Conservation (phyloP, 2,113 vertebrate genomes). For the Atherinomorus stipes region DNA sequence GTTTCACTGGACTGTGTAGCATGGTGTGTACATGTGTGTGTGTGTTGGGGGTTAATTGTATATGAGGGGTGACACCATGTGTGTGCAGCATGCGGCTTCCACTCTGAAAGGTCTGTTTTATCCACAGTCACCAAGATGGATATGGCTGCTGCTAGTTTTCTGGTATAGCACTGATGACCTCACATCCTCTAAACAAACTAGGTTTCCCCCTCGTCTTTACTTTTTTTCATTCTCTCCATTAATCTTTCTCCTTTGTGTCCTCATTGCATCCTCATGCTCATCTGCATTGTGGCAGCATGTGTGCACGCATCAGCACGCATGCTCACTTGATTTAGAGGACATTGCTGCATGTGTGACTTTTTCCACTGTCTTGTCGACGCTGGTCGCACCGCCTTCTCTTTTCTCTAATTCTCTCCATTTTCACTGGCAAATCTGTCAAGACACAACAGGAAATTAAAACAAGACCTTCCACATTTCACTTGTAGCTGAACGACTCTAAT, state of each 20-base stretch:
- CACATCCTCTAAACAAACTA: too few relatives aligned
- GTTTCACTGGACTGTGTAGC: not conserved
- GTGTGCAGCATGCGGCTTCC: conserved; percentile 17
- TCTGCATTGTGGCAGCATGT: not conserved
- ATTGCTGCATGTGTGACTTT: conserved; percentile 2
- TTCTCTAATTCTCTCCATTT: conserved; percentile 47
- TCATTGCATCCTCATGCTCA: not conserved
- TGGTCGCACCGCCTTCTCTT: conserved; percentile 27
- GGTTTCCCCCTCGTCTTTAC: not conserved
- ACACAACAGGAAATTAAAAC: conserved; percentile 42
- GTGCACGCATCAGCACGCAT: too few relatives aligned
- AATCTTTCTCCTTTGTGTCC: not conserved
- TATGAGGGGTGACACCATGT: conserved; percentile 10
- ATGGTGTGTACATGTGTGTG: too few relatives aligned
- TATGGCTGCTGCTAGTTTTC: too few relatives aligned
- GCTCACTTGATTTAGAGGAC: not conserved
- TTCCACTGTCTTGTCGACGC: not conserved
- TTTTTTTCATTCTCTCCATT: too few relatives aligned
- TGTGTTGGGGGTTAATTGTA: not conserved
- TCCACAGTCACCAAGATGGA: not conserved
- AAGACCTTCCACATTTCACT: conserved; percentile 13
- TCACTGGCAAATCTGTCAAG: conserved; percentile 27
- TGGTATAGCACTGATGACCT: not conserved
- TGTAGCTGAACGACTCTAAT: conserved; percentile 9
- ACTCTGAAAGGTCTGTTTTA: not conserved